These are phyloP conservation scores for Tupaia chinensis DNA, from an alignment of 2,113 vertebrate species.

Conservation along the genomic window DNA sequence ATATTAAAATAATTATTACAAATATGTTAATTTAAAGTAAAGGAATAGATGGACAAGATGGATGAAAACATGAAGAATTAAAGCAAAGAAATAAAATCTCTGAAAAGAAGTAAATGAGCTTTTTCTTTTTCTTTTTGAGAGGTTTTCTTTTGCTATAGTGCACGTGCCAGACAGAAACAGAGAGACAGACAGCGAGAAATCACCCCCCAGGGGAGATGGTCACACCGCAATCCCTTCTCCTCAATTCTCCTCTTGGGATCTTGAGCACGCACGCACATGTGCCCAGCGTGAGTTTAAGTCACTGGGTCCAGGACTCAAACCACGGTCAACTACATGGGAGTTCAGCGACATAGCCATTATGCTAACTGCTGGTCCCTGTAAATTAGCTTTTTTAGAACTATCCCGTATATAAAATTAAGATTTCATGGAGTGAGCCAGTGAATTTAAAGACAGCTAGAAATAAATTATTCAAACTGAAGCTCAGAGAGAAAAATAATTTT, in stretches of 20 bases:
- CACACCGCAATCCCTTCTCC: no score
- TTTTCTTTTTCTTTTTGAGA: background rate
- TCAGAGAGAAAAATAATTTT: conserved; percentile 8
- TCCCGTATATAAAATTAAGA: background rate
- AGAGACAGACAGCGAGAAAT: no score
- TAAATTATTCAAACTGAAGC: conserved; percentile 25
- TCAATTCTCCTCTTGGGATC: no score
- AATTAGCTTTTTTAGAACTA: background rate
- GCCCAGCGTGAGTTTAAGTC: no score
- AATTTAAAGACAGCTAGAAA: conserved; percentile 12
- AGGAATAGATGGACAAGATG: background rate
- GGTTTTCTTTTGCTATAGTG: no score
- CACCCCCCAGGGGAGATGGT: no score
- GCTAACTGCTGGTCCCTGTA: no score
- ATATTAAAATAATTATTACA: background rate
- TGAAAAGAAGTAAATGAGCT: background rate
- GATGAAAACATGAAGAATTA: background rate
- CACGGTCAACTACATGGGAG: no score
- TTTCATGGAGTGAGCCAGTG: background rate
- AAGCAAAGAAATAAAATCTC: background rate
- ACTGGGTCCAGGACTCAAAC: no score
- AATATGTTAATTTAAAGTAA: background rate
- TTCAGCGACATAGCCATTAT: no score
- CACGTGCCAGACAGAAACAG: no score
- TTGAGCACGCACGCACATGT: no score